These are phyloP conservation scores for Proales similis DNA, from an alignment of 1,140 invertebrate species.

Conservation along the genomic window DNA sequence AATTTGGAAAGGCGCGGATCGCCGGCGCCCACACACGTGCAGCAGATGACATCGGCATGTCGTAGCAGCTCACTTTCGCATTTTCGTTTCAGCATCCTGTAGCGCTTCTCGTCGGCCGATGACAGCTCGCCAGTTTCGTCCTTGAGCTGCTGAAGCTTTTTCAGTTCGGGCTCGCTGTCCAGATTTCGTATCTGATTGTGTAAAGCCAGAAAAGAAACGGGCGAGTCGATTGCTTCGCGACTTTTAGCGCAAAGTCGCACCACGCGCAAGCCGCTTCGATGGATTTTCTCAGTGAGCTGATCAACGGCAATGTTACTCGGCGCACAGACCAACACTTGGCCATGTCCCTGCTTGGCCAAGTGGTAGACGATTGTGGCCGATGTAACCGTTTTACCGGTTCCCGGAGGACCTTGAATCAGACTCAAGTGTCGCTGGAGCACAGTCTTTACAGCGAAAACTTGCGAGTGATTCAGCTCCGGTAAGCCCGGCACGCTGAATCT, in stretches of 20 bases:
- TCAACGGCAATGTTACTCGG: slow-evolving; percentile 98
- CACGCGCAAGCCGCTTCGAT: slow-evolving; percentile 90
- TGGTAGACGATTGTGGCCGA: slow-evolving; percentile 99
- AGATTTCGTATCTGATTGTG: slow-evolving; percentile 95
- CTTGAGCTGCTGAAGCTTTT: slow-evolving; percentile 90
- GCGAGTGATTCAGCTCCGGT: slow-evolving; percentile 91
- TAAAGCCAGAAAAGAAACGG: slow-evolving; percentile 88
- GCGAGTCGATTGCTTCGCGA: slow-evolving; percentile 92
- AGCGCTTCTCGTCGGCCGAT: slow-evolving; percentile 79
- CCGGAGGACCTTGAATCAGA: slow-evolving; percentile 81
- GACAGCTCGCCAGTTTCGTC: slow-evolving; percentile 94
- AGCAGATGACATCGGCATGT: slow-evolving; percentile 92
- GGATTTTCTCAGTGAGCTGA: slow-evolving; percentile 96
- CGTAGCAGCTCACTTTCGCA: slow-evolving; percentile 80
- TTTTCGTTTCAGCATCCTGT: slow-evolving; percentile 78
- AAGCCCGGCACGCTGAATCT: slow-evolving; percentile 92
- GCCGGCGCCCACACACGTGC: slow-evolving; percentile 95
- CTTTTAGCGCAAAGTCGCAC: slow-evolving; percentile 95
- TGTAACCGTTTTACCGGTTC: slow-evolving; percentile 97
- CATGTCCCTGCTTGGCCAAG: slow-evolving; percentile 79
- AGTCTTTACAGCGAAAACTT: slow-evolving; percentile 98
- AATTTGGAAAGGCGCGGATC: slow-evolving; percentile 81
- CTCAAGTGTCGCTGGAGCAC: slow-evolving; percentile 91
- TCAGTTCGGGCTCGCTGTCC: slow-evolving; percentile 69
- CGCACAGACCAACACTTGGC: slow-evolving; percentile 92